Evolutionary conservation across 2,113 vertebrate species (phyloP).

Genomic region (Variabilichromis moorii): DNA sequence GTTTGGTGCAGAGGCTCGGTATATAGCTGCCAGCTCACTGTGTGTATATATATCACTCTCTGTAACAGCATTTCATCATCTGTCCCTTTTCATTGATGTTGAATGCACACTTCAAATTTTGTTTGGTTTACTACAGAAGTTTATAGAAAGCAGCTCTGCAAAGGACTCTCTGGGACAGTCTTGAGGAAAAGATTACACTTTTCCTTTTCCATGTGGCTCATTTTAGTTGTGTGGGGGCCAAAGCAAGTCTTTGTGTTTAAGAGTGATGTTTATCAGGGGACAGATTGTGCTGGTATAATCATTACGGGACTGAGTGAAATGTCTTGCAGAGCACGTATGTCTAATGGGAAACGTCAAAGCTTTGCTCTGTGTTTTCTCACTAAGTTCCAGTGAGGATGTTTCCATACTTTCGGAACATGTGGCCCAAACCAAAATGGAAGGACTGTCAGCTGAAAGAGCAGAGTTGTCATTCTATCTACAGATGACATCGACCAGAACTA

Average conservation of each 20-base stretch:
- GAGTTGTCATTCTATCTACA: conserved; percentile 10
- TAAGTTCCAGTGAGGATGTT: conserved; percentile 21
- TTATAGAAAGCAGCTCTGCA: conserved; percentile 23
- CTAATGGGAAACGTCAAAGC: conserved; percentile 53
- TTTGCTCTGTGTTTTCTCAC: conserved; percentile 50
- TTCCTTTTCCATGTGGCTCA: conserved; percentile 27
- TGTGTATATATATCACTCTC: conserved; percentile 31
- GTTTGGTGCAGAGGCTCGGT: neutral
- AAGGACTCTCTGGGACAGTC: neutral
- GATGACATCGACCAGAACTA: conserved; percentile 37
- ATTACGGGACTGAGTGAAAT: conserved; percentile 51
- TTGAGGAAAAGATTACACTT: conserved; percentile 31
- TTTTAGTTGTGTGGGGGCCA: conserved; percentile 39
- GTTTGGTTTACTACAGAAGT: conserved; percentile 18
- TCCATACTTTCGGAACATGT: conserved; percentile 20
- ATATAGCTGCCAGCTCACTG: conserved; percentile 9
- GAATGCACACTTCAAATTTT: conserved; percentile 7
- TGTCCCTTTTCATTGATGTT: conserved; percentile 4
- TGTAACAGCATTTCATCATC: conserved; percentile 17
- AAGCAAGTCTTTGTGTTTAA: conserved; percentile 42
- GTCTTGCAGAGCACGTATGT: conserved; percentile 54
- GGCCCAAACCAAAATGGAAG: conserved; percentile 23
- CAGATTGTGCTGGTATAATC: conserved; percentile 57
- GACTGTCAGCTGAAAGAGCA: conserved; percentile 21
- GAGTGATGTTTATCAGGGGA: conserved; percentile 61